Evolutionary conservation across 2,888 invertebrate species (phyloP), one percentile per base, ranked within the genome.

Genomic region (Trichogramma dendrolimi): DNA sequence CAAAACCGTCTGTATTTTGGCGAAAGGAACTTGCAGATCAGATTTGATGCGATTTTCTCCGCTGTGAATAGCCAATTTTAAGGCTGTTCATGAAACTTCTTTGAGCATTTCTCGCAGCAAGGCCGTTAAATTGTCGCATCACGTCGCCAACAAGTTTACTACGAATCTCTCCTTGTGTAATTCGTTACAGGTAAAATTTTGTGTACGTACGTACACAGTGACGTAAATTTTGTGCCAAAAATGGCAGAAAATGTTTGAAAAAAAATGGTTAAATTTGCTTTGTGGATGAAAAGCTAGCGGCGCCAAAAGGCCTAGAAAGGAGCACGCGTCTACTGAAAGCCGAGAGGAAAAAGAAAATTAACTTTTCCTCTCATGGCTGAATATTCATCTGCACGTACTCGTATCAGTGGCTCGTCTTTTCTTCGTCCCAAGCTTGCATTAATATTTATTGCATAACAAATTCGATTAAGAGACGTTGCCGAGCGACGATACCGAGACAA

Each of bases 301-400:
- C 10, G 27, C 40, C 11, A 55, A 6, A 48, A 48, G 27, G 3
- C 27, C 27, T 27, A 27, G 27, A 27, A 27, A 27, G 27, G 48
- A 14, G 11, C 48, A 0, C 48, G 48, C 52, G n/a, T n/a, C 11
- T 5, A 41, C 10, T 11, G 53, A 40, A 42, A 14, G 46, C 27
- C 14, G 14, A 5, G 4, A 14, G 58, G 62, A 61, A 66, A 65
- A 62, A 67, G 65, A 66, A 67, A 68, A 68, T 69, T 68, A 67
- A 65, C 67, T 67, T 68, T 63, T 62, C 66, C 41, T 53, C 48
- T 64, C 65, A 59, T 62, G 64, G 62, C 58, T 71, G 71, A 70
- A 72, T 72, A 71, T 72, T 72, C 71, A 72, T 71, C 67, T 69
- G 65, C 72, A 70, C 71, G 70, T 66, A 67, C 66, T 61, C 60